A percentile compares a stretch with the other conserved stretches of the same genome.
These are phyloP conservation scores for Listrodromus nycthemerus DNA, from an alignment of 2,888 invertebrate genomes.

Conservation along the genomic window DNA sequence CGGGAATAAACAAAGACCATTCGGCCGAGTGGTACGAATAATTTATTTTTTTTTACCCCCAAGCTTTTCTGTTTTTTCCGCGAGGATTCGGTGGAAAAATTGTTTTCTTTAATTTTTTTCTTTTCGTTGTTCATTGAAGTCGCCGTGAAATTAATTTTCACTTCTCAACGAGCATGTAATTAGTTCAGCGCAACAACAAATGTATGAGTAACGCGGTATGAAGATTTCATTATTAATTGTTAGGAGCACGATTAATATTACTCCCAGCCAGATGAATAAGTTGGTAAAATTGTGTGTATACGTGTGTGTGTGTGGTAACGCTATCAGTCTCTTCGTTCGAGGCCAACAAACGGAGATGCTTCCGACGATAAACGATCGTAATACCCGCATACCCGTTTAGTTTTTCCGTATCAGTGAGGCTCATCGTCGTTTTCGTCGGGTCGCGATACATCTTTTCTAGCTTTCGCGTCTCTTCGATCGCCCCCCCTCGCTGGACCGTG, in stretches of 20 bases:
- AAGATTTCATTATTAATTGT: slow-evolving; percentile 13
- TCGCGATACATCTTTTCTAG: slow-evolving; percentile 10
- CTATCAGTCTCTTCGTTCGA: slow-evolving; percentile 16
- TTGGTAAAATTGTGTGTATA: neutral
- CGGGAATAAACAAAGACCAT: neutral
- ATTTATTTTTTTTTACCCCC: neutral
- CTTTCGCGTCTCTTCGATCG: slow-evolving; percentile 3
- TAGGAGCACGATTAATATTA: slow-evolving; percentile 17
- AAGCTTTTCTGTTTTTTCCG: neutral
- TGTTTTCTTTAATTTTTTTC: neutral
- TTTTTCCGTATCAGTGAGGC: slow-evolving; percentile 22
- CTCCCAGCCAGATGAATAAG: neutral
- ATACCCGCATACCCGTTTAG: slow-evolving; percentile 1
- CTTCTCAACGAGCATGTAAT: neutral
- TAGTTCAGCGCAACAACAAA: neutral
- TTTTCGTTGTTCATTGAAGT: neutral
- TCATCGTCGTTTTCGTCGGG: slow-evolving; percentile 18
- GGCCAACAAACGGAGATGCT: neutral
- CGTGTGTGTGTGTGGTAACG: neutral
- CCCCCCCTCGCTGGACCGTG: neutral
- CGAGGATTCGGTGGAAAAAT: neutral
- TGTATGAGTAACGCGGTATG: neutral
- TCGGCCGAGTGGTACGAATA: neutral
- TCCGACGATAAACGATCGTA: slow-evolving; percentile 20
- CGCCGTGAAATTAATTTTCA: neutral